phyloP scores from a whole-genome alignment of 1,140 invertebrate species.

The Spodoptera litura region DNA sequence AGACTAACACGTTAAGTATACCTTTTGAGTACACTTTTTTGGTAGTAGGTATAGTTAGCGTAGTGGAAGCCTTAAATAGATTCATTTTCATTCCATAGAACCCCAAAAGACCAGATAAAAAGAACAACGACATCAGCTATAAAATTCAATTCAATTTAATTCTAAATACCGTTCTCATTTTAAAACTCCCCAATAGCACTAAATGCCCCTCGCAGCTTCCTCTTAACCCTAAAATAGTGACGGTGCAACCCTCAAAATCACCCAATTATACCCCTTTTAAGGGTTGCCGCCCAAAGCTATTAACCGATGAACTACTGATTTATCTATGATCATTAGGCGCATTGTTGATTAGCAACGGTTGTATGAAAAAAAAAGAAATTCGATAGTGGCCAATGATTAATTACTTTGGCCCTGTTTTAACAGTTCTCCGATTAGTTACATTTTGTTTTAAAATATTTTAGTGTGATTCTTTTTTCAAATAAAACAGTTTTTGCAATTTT shows the following conservation, averaged over 20 bases:
- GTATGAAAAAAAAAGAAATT: conserved; percentile 9
- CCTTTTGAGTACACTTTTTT: no score
- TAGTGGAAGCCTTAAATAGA: no score
- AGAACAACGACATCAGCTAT: background rate
- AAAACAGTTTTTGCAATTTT: no score
- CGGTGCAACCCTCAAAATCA: conserved; percentile 77
- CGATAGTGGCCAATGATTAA: conserved; percentile 43
- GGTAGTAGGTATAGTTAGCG: no score
- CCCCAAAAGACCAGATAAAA: background rate
- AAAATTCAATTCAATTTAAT: conserved; percentile 3
- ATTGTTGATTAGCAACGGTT: conserved; percentile 67
- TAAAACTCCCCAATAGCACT: conserved; percentile 11
- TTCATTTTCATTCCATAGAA: no score
- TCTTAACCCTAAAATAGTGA: conserved; percentile 70
- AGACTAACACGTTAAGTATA: no score
- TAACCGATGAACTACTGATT: conserved; percentile 71
- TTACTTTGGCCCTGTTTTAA: conserved; percentile 36
- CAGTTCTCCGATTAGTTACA: conserved; percentile 19
- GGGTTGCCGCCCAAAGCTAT: conserved; percentile 70
- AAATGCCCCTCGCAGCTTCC: conserved; percentile 45
- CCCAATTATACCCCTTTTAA: conserved; percentile 81
- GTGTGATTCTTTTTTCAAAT: no score
- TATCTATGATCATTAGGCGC: conserved; percentile 74
- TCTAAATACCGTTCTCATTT: background rate
- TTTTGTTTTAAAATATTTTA: background rate